Evolutionary conservation across 2,888 invertebrate species (phyloP), one percentile per base, ranked within the genome.

Genomic region (Ecliptopera silaceata): DNA sequence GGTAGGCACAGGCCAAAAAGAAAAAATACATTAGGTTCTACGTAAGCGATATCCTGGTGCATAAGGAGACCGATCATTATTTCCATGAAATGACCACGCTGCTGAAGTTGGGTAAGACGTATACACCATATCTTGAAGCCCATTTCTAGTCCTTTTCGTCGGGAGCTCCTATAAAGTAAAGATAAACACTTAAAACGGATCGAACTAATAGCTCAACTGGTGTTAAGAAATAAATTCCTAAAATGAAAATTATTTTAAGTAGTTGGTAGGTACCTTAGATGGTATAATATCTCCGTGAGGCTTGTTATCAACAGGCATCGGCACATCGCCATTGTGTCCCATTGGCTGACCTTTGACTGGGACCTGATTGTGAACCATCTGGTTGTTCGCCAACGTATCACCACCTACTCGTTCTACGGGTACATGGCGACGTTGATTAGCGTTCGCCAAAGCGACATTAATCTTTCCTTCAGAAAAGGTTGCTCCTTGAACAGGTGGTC

Each of bases 21-120:
- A 58, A 41, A 36, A 49, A 41, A 44, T 48, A 36, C 12, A 32
- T 59, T 58, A 48, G 13, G 41, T 42, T 64, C 60, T 59, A 53
- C 64, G 66, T 48, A 56, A 66, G 41, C 71, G 70, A 50, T 68
- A 60, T 11, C 63, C 56, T 34, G 61, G 39, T 22, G 68, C 46
- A 29, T 55, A 63, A 3, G 71, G 65, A 1, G 59, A 56, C 26
- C 65, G 31, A 10, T 43, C 58, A 15, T 68, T 61, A 32, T 67
- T 67, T 32, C 88, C 88, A 57, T 89, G 88, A 59, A 91, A 90
- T 0, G 82, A 76, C 90, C 90, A 86, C n/a, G 86, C 79, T 10
- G 84, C 71, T 10, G 85, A 74, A 1, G 73, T 70, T 10, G 82
- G 75, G 61, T 83, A 84, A 0, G 87, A 71, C 1, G 88, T 82